Evolutionary conservation across 2,888 invertebrate species (phyloP).

Genomic region (Adelognathus sp.): DNA sequence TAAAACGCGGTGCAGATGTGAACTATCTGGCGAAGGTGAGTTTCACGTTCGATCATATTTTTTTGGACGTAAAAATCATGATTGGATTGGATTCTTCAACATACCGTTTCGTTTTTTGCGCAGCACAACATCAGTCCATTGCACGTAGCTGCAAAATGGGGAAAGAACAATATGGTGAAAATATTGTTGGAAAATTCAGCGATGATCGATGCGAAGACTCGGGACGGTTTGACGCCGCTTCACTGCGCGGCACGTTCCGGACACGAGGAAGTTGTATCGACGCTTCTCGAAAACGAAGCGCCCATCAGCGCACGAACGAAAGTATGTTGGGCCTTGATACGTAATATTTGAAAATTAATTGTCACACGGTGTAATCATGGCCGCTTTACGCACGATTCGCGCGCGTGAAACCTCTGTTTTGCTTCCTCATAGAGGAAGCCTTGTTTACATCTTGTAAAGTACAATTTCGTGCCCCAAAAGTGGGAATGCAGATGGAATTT

Average conservation of each 20-base stretch:
- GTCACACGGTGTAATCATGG: background rate
- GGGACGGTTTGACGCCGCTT: slow-evolving; percentile 97
- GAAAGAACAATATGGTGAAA: slow-evolving; percentile 95
- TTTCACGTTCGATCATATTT: background rate
- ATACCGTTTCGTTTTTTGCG: slow-evolving; percentile 52
- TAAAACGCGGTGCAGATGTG: slow-evolving; percentile 96
- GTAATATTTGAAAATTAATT: background rate
- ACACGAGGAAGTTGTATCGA: slow-evolving; percentile 96
- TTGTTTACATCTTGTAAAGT: too few relatives aligned
- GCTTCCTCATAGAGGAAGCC: too few relatives aligned
- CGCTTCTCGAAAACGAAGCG: slow-evolving; percentile 93
- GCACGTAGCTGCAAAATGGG: slow-evolving; percentile 99
- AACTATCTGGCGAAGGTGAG: slow-evolving; percentile 95
- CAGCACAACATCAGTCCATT: slow-evolving; percentile 98
- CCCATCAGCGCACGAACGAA: slow-evolving; percentile 98
- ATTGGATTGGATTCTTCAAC: background rate
- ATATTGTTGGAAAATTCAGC: slow-evolving; percentile 93
- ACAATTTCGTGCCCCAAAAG: too few relatives aligned
- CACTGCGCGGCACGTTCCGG: slow-evolving; percentile 99
- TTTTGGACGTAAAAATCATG: background rate
- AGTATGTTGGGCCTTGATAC: slow-evolving; percentile 81
- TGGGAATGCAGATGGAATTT: too few relatives aligned
- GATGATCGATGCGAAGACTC: slow-evolving; percentile 95
- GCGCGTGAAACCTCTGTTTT: too few relatives aligned
- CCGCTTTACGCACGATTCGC: too few relatives aligned